phyloP scores from a whole-genome alignment of 2,888 invertebrate species.

The Carabus problematicus region DNA sequence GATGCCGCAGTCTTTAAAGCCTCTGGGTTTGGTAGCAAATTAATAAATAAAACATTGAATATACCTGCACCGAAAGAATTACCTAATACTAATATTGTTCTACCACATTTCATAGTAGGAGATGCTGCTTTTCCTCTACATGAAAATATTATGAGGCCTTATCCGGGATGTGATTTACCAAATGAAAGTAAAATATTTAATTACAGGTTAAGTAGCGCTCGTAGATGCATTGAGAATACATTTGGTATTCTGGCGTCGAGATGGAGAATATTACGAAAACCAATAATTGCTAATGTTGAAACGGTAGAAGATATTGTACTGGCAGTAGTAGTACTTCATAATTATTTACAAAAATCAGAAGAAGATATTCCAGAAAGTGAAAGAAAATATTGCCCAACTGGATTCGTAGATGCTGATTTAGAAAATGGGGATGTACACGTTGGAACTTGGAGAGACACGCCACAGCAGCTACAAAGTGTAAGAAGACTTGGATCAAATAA shows the following conservation, averaged over 20 bases:
- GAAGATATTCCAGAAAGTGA: no score
- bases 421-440: conserved; percentile 17
- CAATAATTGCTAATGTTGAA: conserved; percentile 39
- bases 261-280: conserved; percentile 42
- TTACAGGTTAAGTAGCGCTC: conserved; percentile 39
- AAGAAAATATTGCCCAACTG: conserved; percentile 37
- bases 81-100: conserved; percentile 33
- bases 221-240: conserved; percentile 35
- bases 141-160: conserved; percentile 42
- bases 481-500: conserved; percentile 33
- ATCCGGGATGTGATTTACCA: conserved; percentile 25
- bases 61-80: conserved; percentile 37
- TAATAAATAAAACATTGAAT: conserved; percentile 22
- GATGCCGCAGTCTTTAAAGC: conserved; percentile 24
- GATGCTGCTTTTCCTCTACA: conserved; percentile 45
- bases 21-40: conserved; percentile 18
- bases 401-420: conserved; percentile 22
- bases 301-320: conserved; percentile 41
- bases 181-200: no score
- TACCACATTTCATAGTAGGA: conserved; percentile 43
- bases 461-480: conserved; percentile 23
- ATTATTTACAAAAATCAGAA: conserved; percentile 44
- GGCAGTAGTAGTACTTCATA: conserved; percentile 44
- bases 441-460: conserved; percentile 30
- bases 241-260: conserved; percentile 43